Conservation (phyloP, 2,113 vertebrate genomes). For the Plecotus auritus region DNA sequence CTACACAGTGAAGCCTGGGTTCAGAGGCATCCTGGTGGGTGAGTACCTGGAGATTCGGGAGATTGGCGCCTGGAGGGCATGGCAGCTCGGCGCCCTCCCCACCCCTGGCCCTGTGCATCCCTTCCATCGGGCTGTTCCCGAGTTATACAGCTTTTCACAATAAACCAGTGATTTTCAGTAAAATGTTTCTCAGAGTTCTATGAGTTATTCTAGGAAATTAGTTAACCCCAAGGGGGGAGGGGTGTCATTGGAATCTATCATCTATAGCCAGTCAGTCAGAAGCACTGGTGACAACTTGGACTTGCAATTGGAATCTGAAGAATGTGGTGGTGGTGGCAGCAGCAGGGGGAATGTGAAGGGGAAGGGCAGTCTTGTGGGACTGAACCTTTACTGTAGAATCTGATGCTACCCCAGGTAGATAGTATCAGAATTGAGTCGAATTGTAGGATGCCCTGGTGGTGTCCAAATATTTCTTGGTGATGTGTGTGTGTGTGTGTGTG, state of each 20-base stretch:
- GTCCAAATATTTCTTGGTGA: background rate
- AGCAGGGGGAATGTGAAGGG: background rate
- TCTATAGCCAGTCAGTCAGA: background rate
- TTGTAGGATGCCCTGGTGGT: background rate
- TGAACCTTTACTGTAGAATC: background rate
- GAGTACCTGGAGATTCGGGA: background rate
- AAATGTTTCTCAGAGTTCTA: background rate
- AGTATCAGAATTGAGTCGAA: background rate
- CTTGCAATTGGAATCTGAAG: background rate
- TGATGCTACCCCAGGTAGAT: background rate
- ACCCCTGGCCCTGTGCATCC: background rate
- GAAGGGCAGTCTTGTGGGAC: background rate
- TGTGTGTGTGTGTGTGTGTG: too few species aligned
- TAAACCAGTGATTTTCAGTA: background rate
- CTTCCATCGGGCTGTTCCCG: too few species aligned
- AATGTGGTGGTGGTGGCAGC: rapidly evolving
- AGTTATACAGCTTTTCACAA: background rate
- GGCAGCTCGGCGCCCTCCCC: background rate
- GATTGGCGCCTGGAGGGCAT: background rate
- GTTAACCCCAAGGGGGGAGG: background rate
- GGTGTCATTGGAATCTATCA: background rate
- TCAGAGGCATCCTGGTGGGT: background rate
- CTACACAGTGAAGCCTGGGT: background rate
- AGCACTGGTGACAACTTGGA: background rate
- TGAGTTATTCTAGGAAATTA: background rate